Base-by-base conservation (phyloP, 2,113 vertebrate genomes). In the Xenopus tropicalis region DNA sequence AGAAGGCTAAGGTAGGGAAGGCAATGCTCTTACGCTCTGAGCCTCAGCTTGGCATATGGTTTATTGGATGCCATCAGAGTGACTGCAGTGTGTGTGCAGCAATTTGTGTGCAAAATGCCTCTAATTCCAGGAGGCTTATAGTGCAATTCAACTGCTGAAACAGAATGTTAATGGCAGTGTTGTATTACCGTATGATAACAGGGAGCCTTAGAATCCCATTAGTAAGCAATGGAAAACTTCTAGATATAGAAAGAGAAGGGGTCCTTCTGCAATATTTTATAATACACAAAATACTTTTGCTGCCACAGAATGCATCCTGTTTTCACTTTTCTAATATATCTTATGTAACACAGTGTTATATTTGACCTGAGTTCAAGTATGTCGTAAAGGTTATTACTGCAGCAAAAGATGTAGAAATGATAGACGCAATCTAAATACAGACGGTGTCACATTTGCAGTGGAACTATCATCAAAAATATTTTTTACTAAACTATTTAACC, bases 51-150 rank as follows among this genome's bases (percentile, higher is more conserved):
- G 61, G 66, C 73, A 76, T 76, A 76, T 76, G 73, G 73, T 76
- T 69, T 69, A 76, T 76, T 59, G 73, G 66, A 56, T 69, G 22
- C 66, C 58, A 76, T 69, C 48, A 37, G 46, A 69, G 66, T 23
- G 23, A 69, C 66, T 76, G 73, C 73, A 76, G 73, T 20, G 58
- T 61, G 59, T 69, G 51, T 25, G 37, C 19, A 69, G 66, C 66
- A 76, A 76, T 76, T 76, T 76, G 59, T 69, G 66, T 76, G 44
- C 63, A 69, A 76, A 76, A 69, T 69, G 73, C 44, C 43, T 76
- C 73, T 76, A 69, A 62, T 69, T 76, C 73, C 73, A 76, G 59
- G 73, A 76, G 73, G 73, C 59, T 69, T 76, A 76, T 76, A 54
- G 66, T 44, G 66, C 66, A 29, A 44, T 76, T 69, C 25, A 69